Evolutionary conservation across 2,113 vertebrate species (phyloP).

Genomic region (Sceloporus tristichus): DNA sequence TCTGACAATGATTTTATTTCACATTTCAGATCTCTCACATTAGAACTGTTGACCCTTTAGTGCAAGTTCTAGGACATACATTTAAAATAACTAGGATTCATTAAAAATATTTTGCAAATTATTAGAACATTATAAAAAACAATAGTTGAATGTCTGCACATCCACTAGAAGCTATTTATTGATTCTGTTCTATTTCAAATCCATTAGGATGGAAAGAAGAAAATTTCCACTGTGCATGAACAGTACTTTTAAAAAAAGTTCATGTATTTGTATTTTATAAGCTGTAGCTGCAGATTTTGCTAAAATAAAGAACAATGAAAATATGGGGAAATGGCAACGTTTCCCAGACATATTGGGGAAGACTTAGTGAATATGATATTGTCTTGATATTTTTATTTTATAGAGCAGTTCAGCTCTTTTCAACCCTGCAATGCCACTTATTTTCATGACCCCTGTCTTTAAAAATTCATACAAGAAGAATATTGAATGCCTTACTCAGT

Average conservation of each 20-base stretch:
- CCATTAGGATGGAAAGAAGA: not conserved
- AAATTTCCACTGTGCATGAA: not conserved
- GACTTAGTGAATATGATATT: not conserved
- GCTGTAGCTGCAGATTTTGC: conserved; percentile 1
- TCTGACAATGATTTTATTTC: not conserved
- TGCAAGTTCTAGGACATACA: not conserved
- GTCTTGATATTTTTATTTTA: not conserved
- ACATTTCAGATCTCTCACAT: not conserved
- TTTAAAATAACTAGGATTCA: not conserved
- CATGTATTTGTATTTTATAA: not conserved
- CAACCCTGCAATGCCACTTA: not conserved
- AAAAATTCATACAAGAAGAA: not conserved
- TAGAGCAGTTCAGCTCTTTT: not conserved
- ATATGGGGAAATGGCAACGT: not conserved
- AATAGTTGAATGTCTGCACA: not conserved
- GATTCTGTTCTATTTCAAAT: not conserved
- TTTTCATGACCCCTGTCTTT: not conserved
- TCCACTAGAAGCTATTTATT: not conserved
- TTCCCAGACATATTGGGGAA: not conserved
- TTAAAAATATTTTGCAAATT: not conserved
- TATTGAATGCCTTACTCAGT: not conserved
- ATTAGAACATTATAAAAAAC: not conserved
- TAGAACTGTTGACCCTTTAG: not conserved
- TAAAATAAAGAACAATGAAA: not conserved
- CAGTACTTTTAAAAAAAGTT: not conserved